Evolutionary conservation across 2,888 invertebrate species (phyloP).

Genomic region (Notodonta ziczac): DNA sequence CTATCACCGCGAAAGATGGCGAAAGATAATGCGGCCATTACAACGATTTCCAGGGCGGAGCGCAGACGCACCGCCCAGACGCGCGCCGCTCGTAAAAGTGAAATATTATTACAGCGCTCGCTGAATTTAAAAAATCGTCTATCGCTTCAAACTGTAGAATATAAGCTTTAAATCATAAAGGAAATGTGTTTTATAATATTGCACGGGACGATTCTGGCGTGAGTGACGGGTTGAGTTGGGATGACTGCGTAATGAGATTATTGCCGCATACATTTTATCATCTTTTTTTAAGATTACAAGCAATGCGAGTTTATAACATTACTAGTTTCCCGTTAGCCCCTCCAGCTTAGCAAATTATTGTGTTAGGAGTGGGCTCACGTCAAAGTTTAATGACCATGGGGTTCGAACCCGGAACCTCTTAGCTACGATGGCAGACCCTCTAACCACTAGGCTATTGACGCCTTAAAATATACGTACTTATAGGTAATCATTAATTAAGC

Average conservation of each 20-base stretch:
- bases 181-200: constrained; percentile 41
- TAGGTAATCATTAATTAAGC: too few species aligned
- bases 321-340: too few species aligned
- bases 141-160: constrained; percentile 53
- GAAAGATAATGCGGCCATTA: constrained; percentile 73
- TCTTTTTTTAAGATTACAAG: too few species aligned
- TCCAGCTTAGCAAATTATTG: too few species aligned
- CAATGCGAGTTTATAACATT: too few species aligned
- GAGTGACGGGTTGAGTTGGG: background rate
- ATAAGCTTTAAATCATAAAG: constrained; percentile 59
- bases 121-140: constrained; percentile 78
- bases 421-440: too few species aligned
- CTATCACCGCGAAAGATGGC: constrained; percentile 58
- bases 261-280: too few species aligned
- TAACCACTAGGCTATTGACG: too few species aligned
- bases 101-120: constrained; percentile 77
- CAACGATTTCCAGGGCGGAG: constrained; percentile 70
- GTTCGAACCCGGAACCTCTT: too few species aligned
- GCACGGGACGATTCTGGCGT: constrained; percentile 22
- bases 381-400: too few species aligned
- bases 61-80: constrained; percentile 74
- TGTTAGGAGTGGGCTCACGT: too few species aligned
- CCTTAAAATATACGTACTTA: too few species aligned
- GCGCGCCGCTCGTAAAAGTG: constrained; percentile 77
- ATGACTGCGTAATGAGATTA: background rate